A percentile compares a stretch with the other conserved stretches of the same genome.
Evolutionary conservation across 2,113 vertebrate species (phyloP).

Genomic region (Oxyura jamaicensis): DNA sequence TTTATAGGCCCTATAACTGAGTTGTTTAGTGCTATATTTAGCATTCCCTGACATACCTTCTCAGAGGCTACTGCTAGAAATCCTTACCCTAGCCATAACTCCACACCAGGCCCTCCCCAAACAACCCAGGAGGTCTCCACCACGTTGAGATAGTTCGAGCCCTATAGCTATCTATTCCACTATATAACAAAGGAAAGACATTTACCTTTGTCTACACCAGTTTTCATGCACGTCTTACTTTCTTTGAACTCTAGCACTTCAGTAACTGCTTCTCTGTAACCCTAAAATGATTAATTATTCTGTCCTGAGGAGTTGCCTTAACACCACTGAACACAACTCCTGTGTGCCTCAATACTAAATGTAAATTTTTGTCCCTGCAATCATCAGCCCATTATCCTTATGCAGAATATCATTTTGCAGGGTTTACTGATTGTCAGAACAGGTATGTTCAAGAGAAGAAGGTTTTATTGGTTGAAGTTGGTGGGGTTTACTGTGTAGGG

Average conservation of each 20-base stretch:
- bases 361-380: not conserved
- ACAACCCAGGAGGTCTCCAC: not conserved
- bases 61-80: not conserved
- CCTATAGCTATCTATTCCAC: not conserved
- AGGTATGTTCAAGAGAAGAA: not conserved
- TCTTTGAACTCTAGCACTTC: not conserved
- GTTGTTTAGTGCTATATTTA: not conserved
- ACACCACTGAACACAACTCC: not conserved
- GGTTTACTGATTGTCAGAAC: not conserved
- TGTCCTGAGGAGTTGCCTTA: not conserved
- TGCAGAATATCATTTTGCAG: not conserved
- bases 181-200: not conserved
- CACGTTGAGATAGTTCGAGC: rapidly evolving
- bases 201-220: not conserved
- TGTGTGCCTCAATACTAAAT: not conserved
- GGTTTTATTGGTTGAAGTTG: not conserved
- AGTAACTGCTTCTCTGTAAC: not conserved
- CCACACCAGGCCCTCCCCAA: not conserved
- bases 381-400: not conserved
- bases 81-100: not conserved
- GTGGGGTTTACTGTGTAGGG: not conserved
- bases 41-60: not conserved
- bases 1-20: not conserved
- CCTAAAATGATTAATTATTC: not conserved
- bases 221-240: not conserved